Evolutionary conservation across 1,140 invertebrate genomes (phyloP).

Genomic region (Drosophila subobscura): DNA sequence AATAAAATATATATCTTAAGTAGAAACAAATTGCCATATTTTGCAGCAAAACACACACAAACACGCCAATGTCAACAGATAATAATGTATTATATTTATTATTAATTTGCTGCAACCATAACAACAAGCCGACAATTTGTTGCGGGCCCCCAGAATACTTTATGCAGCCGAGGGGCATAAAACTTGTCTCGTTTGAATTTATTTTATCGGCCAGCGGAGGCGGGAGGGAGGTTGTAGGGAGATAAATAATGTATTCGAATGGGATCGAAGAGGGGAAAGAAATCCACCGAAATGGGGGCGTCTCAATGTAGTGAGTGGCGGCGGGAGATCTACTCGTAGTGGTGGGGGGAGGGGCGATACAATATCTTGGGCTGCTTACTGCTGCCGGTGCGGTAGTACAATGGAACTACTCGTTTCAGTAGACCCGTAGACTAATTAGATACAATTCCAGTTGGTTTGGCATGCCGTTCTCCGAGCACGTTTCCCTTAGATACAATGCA

Average conservation of each 20-base stretch:
- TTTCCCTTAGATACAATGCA: slow-evolving; percentile 53
- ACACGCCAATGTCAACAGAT: slow-evolving; percentile 53
- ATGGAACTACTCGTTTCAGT: slow-evolving; percentile 9
- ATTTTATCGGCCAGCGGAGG: slow-evolving; percentile 50
- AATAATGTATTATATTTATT: slow-evolving; percentile 25
- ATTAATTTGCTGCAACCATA: slow-evolving; percentile 49
- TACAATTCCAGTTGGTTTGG: slow-evolving; percentile 77
- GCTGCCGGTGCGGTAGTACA: too few relatives aligned
- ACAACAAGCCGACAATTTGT: slow-evolving; percentile 52
- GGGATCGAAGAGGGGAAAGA: slow-evolving; percentile 6
- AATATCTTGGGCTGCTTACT: slow-evolving; percentile 14
- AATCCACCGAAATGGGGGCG: slow-evolving; percentile 44
- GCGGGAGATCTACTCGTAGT: slow-evolving; percentile 11
- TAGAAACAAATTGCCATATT: slow-evolving; percentile 8
- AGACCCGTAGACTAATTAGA: slow-evolving; percentile 77
- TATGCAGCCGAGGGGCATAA: slow-evolving; percentile 50
- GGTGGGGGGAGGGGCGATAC: slow-evolving; percentile 4
- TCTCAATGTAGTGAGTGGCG: slow-evolving; percentile 41
- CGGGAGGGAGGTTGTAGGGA: slow-evolving; percentile 35
- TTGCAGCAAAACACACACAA: slow-evolving; percentile 40
- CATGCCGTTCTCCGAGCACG: slow-evolving; percentile 74
- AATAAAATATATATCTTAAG: slow-evolving; percentile 20
- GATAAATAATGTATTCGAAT: slow-evolving; percentile 42
- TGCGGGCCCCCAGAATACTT: slow-evolving; percentile 51
- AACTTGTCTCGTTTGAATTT: slow-evolving; percentile 68